Percentiles rank a stretch among this genome's conserved stretches.
Evolutionary conservation across 2,888 invertebrate species (phyloP).

Genomic region (Hirtodrosophila confusa): DNA sequence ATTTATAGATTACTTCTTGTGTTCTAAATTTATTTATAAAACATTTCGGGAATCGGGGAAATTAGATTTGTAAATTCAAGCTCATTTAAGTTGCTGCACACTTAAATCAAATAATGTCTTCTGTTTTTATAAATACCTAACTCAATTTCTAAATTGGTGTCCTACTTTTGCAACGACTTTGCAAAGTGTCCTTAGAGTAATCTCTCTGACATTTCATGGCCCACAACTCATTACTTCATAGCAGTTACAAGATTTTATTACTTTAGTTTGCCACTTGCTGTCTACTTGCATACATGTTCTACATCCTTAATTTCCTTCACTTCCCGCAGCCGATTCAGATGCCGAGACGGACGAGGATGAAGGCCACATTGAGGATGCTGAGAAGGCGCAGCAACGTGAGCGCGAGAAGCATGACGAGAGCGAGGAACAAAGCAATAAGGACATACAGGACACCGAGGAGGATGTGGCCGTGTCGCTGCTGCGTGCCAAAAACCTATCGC

Average conservation of each 20-base stretch:
- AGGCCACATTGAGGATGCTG: constrained; percentile 83
- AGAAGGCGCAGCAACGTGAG: constrained; percentile 80
- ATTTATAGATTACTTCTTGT: no score
- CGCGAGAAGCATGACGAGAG: constrained; percentile 82
- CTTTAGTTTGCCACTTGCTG: constrained; percentile 36
- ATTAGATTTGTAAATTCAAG: no score
- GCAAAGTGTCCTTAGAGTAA: constrained; percentile 12
- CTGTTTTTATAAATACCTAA: neutral
- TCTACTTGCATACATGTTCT: constrained; percentile 21
- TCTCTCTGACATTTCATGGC: constrained; percentile 19
- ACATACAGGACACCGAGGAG: constrained; percentile 82
- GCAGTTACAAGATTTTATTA: constrained; percentile 36
- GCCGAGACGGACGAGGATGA: constrained; percentile 84
- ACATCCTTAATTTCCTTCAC: neutral
- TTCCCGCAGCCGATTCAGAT: constrained; percentile 81
- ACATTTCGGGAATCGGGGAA: no score
- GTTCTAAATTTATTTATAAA: no score
- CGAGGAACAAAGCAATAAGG: constrained; percentile 83
- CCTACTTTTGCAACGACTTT: constrained; percentile 33
- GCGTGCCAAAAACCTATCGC: constrained; percentile 85
- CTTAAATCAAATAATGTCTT: neutral
- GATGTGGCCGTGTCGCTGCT: constrained; percentile 84
- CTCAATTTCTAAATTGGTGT: neutral
- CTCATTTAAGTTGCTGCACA: no score
- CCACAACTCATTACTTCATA: constrained; percentile 12